Conservation (phyloP, 2,797 vertebrate genomes). For the Pangasius mekongensis region DNA sequence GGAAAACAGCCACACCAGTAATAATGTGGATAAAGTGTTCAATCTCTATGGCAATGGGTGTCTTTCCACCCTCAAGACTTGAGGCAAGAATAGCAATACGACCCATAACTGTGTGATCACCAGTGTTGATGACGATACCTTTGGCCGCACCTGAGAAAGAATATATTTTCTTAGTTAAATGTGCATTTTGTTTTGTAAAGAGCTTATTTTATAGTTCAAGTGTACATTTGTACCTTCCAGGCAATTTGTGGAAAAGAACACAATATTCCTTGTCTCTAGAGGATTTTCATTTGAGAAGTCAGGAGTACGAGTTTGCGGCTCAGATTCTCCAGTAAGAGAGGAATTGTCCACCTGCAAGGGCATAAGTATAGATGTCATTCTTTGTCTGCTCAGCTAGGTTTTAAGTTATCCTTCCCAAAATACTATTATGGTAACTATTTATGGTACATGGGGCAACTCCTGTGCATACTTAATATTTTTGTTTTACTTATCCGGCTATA, state of each 20-base stretch:
- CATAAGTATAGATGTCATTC: background rate
- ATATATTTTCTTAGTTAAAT: background rate
- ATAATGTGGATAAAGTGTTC: constrained; percentile 98
- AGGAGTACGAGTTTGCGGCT: constrained; percentile 91
- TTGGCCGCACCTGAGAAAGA: constrained; percentile 83
- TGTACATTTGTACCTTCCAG: constrained; percentile 83
- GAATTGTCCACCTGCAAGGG: constrained; percentile 92
- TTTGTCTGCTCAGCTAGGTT: background rate
- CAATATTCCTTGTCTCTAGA: constrained; percentile 94
- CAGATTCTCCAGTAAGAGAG: constrained; percentile 95
- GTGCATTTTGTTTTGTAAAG: background rate
- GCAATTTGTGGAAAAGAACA: constrained; percentile 97
- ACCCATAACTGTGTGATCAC: constrained; percentile 94
- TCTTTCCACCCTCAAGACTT: constrained; percentile 91
- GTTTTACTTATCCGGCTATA: background rate
- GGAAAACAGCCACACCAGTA: constrained; percentile 92
- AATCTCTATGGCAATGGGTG: constrained; percentile 91
- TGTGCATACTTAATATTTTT: background rate
- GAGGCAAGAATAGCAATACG: constrained; percentile 93
- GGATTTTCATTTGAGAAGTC: constrained; percentile 96
- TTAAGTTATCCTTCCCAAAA: background rate
- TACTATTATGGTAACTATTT: background rate
- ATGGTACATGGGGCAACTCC: background rate
- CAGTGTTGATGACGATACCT: constrained; percentile 92
- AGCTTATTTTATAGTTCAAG: background rate